Base-by-base conservation (phyloP, 2,888 invertebrate species). In the Drosophila multiciliata region DNA sequence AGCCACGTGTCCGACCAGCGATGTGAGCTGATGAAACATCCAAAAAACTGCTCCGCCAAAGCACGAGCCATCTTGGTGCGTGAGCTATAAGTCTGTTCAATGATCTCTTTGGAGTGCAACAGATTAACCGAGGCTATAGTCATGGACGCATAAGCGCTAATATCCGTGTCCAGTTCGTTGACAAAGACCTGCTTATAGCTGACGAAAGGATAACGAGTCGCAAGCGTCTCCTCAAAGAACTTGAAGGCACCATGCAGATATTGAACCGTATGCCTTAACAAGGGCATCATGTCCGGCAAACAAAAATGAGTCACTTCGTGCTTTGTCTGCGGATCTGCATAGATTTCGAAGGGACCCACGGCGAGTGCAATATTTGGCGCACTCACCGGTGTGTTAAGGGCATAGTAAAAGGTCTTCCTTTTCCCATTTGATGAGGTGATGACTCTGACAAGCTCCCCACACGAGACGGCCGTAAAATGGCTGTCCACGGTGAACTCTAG, bases 111-210 rank as follows among this genome's bases (percentile, higher is more conserved):
- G 0, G 98, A 97, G 92, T 99, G 98, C 6, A 99, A 94, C 1
- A 99, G 94, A 93, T 98, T 98, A 0, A 97, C 97, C 87, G 97
- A 98, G 69, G 98, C 94, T 78, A 99, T 97, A 59, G 98, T 97
- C 96, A 99, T 96, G 7, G 99, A 98, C 5, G 99, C 97, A 94
- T 98, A 99, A 0, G 98, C 97, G 75, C 96, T 96, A 36, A 97
- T 96, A 83, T 98, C 97, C 63, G 97, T 95, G 92, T 96, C 96
- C 33, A 95, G 95, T 94, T 99, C 98, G 94, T 99, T 99, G 45
- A 99, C 99, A 95, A 99, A 99, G 0, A 99, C 99, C 94, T 98
- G 98, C 92, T 98, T 99, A 92, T 99, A 99, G 93, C 98, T 98
- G 2, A 98, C 96, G 93, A 98, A 99, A 0, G 99, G 99, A 93